Percentiles rank a stretch among this genome's conserved stretches.
Conservation (phyloP, 1,140 invertebrate genomes). For the Medauroidea extradentata region DNA sequence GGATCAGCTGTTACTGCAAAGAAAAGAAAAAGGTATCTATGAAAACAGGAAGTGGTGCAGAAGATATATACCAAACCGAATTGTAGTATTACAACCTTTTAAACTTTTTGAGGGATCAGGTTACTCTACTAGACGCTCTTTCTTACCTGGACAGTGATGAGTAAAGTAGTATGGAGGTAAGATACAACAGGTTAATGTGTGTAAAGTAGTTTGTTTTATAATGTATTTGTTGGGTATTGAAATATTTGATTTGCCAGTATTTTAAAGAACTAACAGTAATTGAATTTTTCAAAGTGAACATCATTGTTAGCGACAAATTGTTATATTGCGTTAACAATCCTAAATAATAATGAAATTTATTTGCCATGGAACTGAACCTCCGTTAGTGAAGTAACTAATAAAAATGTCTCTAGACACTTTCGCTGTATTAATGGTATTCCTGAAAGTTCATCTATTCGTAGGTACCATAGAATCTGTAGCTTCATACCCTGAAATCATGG, state of each 20-base stretch:
- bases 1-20: no score
- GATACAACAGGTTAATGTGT: no score
- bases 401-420: conserved; percentile 22
- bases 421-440: conserved; percentile 23
- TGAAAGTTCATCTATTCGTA: conserved; percentile 18
- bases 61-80: conserved; percentile 28
- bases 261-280: no score
- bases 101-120: conserved; percentile 29
- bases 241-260: no score
- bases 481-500: conserved; percentile 16
- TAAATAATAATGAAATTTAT: conserved; percentile 19
- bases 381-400: conserved; percentile 23
- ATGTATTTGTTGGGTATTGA: no score
- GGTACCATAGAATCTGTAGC: conserved; percentile 13
- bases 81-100: conserved; percentile 34
- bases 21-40: conserved; percentile 27
- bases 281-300: no score
- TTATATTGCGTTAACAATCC: conserved; percentile 18
- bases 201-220: no score
- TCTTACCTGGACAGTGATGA: conserved; percentile 17
- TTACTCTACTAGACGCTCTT: not conserved
- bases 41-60: conserved; percentile 26
- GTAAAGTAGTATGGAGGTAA: conserved; percentile 14
- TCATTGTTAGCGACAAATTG: no score
- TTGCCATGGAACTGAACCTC: conserved; percentile 27